Evolutionary conservation across 2,888 invertebrate genomes (phyloP).

Genomic region (Marasmarcha lunaedactyla): DNA sequence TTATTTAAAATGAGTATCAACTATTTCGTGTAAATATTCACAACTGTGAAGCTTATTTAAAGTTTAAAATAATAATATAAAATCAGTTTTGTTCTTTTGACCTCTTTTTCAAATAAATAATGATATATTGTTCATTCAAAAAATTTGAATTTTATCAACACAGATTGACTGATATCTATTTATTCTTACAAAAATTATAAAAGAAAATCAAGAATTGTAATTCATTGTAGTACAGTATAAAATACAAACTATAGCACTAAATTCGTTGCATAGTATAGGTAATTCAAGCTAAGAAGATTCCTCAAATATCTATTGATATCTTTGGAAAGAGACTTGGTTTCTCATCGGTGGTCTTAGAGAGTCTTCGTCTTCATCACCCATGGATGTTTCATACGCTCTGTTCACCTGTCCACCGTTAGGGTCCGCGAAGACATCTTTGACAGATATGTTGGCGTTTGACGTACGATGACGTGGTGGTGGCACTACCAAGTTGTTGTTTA

Average conservation of each 20-base stretch:
- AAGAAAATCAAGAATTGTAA: no score
- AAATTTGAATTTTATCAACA: no score
- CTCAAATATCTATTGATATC: conserved; percentile 33
- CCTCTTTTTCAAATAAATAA: no score
- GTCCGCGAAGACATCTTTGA: conserved; percentile 83
- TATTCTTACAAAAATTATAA: no score
- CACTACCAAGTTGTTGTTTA: conserved; percentile 72
- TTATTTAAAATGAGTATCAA: conserved; percentile 34
- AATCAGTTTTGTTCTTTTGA: no score
- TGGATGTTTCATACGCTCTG: conserved; percentile 78
- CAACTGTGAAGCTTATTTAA: neutral
- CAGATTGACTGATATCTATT: no score
- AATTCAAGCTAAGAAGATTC: conserved; percentile 6
- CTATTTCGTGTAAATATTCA: conserved; percentile 14
- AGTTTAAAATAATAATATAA: no score
- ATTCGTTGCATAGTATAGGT: conserved; percentile 16
- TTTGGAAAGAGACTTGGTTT: conserved; percentile 73
- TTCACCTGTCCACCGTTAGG: conserved; percentile 81
- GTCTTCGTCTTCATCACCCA: conserved; percentile 76
- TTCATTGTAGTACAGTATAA: neutral
- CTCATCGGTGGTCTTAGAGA: conserved; percentile 80
- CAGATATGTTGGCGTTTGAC: conserved; percentile 82
- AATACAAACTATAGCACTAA: conserved; percentile 15
- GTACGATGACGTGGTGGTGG: conserved; percentile 76
- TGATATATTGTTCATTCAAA: no score